A percentile compares a stretch with the other conserved stretches of the same genome.
These are phyloP conservation scores for Campylomormyrus numenius DNA, from an alignment of 2,113 vertebrate genomes.

Conservation along the genomic window DNA sequence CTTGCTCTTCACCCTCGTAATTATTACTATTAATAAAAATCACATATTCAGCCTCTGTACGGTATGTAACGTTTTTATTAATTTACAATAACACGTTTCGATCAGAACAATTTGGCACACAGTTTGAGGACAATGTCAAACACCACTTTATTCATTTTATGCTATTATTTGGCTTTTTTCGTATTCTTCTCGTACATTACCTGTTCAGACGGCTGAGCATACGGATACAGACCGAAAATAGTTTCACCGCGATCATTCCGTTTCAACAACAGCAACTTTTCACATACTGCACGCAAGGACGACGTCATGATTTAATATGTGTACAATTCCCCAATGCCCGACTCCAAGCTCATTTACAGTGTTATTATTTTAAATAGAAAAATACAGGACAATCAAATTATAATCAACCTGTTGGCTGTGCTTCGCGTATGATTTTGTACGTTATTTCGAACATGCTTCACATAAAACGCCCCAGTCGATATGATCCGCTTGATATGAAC, in stretches of 20 bases:
- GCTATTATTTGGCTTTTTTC: conserved; percentile 38
- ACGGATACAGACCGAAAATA: conserved; percentile 40
- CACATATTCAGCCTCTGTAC: conserved; percentile 14
- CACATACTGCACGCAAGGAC: conserved; percentile 51
- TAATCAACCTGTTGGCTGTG: conserved; percentile 59
- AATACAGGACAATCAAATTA: conserved; percentile 59
- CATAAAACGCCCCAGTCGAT: conserved; percentile 46
- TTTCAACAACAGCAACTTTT: conserved; percentile 40
- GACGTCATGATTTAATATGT: conserved; percentile 37
- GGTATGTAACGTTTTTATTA: conserved; percentile 57
- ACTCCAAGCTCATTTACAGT: conserved; percentile 51
- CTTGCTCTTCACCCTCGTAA: background rate
- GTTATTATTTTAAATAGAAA: conserved; percentile 62
- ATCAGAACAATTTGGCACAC: conserved; percentile 57
- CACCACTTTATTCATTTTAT: conserved; percentile 28
- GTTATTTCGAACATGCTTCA: conserved; percentile 62
- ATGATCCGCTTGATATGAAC: conserved; percentile 41
- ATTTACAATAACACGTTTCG: conserved; percentile 48
- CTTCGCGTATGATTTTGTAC: conserved; percentile 51
- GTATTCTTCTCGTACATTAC: conserved; percentile 39
- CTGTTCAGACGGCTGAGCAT: conserved; percentile 48
- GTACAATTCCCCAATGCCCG: conserved; percentile 46
- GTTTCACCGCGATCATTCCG: conserved; percentile 36
- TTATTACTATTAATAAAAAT: background rate
- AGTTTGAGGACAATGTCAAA: conserved; percentile 30